Conservation (phyloP, 1,140 invertebrate species). For the Pseudomyrmex sp. region DNA sequence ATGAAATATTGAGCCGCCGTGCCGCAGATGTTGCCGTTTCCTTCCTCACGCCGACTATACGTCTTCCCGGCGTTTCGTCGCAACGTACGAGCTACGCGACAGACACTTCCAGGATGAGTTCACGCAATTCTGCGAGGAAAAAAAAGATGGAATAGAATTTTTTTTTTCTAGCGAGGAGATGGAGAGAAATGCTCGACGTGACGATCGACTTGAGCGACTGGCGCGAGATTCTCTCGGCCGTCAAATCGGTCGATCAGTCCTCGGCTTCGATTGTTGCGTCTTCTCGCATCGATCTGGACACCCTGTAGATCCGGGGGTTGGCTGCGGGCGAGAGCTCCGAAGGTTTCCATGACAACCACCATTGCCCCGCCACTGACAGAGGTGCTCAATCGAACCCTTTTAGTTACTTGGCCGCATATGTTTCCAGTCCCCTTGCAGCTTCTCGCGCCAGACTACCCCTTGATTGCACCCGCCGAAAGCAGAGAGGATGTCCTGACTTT, state of each 20-base stretch:
- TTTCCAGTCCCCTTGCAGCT: background rate
- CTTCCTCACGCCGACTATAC: background rate
- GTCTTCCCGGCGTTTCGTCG: slow-evolving; percentile 7
- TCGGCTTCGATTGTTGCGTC: slow-evolving; percentile 41
- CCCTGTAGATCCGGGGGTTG: slow-evolving; percentile 73
- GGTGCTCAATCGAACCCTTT: slow-evolving; percentile 78
- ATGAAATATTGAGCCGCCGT: background rate
- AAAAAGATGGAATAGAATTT: slow-evolving; percentile 2
- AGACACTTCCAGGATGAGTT: slow-evolving; percentile 39
- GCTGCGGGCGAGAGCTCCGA: slow-evolving; percentile 64
- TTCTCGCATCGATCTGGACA: slow-evolving; percentile 66
- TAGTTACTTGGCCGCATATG: slow-evolving; percentile 45
- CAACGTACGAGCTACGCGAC: slow-evolving; percentile 19
- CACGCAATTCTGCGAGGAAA: slow-evolving; percentile 40
- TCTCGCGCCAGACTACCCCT: background rate
- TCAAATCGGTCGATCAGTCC: slow-evolving; percentile 36
- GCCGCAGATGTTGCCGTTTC: slow-evolving; percentile 3
- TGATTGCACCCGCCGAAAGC: background rate
- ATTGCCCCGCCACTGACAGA: slow-evolving; percentile 73
- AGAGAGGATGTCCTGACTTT: slow-evolving; percentile 26
- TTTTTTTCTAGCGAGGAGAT: slow-evolving; percentile 3
- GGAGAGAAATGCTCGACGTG: slow-evolving; percentile 22
- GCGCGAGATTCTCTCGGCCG: background rate
- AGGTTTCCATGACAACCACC: slow-evolving; percentile 77
- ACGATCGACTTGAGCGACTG: slow-evolving; percentile 4